These are phyloP conservation scores for Myopa testacea DNA, from an alignment of 2,888 invertebrate species.

Conservation along the genomic window DNA sequence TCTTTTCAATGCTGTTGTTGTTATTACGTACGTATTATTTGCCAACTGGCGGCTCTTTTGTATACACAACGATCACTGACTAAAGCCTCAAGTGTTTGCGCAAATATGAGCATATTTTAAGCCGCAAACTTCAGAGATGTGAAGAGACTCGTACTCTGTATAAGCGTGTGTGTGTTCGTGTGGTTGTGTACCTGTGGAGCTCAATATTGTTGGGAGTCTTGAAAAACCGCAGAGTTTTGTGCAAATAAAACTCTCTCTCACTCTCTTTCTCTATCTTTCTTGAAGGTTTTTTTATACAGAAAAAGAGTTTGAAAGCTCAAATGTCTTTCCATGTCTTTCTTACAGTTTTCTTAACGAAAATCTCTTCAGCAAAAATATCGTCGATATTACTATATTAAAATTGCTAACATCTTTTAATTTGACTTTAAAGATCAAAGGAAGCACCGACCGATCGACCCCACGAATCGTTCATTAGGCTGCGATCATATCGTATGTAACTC, in stretches of 20 bases:
- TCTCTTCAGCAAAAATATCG: background rate
- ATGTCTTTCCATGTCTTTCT: no score
- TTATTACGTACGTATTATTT: slow-evolving; percentile 16
- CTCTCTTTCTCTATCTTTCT: no score
- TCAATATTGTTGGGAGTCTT: background rate
- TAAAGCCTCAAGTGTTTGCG: slow-evolving; percentile 23
- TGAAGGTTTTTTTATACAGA: background rate
- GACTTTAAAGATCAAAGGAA: background rate
- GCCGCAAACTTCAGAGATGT: background rate
- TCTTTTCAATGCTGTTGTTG: background rate
- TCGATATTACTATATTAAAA: no score
- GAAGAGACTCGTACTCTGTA: background rate
- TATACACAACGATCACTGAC: slow-evolving; percentile 19
- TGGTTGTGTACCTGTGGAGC: background rate
- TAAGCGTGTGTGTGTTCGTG: background rate
- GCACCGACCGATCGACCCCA: background rate
- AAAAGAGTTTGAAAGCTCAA: background rate
- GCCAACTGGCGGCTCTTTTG: slow-evolving; percentile 34
- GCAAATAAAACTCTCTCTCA: background rate
- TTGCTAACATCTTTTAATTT: no score
- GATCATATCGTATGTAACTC: background rate
- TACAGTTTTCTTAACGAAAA: no score
- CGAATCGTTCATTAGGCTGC: background rate
- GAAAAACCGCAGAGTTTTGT: background rate
- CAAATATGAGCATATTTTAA: slow-evolving; percentile 23